Conservation (phyloP, 2,888 invertebrate genomes). For the Baccha elongata region DNA sequence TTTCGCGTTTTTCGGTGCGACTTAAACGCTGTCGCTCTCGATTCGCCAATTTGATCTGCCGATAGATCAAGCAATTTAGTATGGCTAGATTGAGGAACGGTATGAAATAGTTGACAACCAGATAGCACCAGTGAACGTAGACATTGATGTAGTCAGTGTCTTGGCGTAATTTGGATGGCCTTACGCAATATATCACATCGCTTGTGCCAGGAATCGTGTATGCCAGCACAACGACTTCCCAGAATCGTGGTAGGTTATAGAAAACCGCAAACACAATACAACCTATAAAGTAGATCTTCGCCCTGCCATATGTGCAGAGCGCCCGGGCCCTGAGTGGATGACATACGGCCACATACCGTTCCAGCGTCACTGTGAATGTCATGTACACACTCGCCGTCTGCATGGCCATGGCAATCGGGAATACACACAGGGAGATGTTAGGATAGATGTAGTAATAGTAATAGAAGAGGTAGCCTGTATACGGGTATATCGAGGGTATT, state of each 20-base stretch:
- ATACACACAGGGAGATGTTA: slow-evolving; percentile 90
- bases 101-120: slow-evolving; percentile 95
- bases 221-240: slow-evolving; percentile 85
- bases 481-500: slow-evolving; percentile 92
- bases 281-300: slow-evolving; percentile 91
- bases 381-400: slow-evolving; percentile 98
- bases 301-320: slow-evolving; percentile 94
- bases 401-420: slow-evolving; percentile 92
- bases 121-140: slow-evolving; percentile 97
- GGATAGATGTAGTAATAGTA: slow-evolving; percentile 92
- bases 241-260: slow-evolving; percentile 93
- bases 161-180: slow-evolving; percentile 87
- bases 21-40: slow-evolving; percentile 94
- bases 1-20: slow-evolving; percentile 94
- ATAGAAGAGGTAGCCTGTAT: slow-evolving; percentile 89
- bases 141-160: slow-evolving; percentile 90
- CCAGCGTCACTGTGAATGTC: slow-evolving; percentile 93
- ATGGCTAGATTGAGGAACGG: slow-evolving; percentile 94
- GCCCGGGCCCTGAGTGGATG: slow-evolving; percentile 94
- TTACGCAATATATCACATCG: slow-evolving; percentile 88
- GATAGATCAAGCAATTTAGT: slow-evolving; percentile 95
- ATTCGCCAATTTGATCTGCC: slow-evolving; percentile 94
- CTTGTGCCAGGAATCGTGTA: slow-evolving; percentile 80
- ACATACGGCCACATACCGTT: slow-evolving; percentile 96
- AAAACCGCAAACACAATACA: slow-evolving; percentile 91